Evolutionary conservation across 1,140 invertebrate genomes (phyloP).

Genomic region (Zelostemma sp.): DNA sequence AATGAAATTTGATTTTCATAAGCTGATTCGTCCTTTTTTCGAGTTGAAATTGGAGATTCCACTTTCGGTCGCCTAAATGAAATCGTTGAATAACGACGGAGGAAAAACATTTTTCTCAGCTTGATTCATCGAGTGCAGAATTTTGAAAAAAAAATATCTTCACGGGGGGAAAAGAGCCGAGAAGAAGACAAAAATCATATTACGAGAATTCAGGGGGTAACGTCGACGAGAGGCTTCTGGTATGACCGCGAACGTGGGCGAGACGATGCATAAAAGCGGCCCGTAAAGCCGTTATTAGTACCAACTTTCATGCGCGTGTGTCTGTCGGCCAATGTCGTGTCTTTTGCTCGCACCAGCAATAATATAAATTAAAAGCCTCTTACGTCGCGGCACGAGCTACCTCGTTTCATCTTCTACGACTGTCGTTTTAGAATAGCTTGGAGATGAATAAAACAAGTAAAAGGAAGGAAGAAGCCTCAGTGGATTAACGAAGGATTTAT

Average conservation of each 20-base stretch:
- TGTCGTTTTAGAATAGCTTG: slow-evolving; percentile 22
- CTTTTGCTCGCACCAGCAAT: slow-evolving; percentile 50
- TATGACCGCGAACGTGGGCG: slow-evolving; percentile 46
- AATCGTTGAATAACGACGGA: too few relatives aligned
- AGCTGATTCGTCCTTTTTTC: too few relatives aligned
- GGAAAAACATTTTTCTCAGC: too few relatives aligned
- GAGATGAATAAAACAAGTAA: slow-evolving; percentile 23
- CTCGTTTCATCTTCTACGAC: slow-evolving; percentile 47
- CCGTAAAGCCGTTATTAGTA: slow-evolving; percentile 57
- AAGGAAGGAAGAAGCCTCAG: slow-evolving; percentile 2
- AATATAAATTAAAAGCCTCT: slow-evolving; percentile 60
- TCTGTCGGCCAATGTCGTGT: slow-evolving; percentile 43
- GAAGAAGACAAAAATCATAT: not conserved
- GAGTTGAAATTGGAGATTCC: too few relatives aligned
- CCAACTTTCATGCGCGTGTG: slow-evolving; percentile 44
- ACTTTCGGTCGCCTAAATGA: too few relatives aligned
- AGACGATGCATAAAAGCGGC: slow-evolving; percentile 49
- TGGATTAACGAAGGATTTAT: slow-evolving; percentile 48
- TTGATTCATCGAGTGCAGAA: too few relatives aligned
- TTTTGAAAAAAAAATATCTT: too few relatives aligned
- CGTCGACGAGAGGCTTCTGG: slow-evolving; percentile 21
- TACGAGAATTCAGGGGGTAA: slow-evolving; percentile 21
- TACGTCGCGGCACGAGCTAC: slow-evolving; percentile 43
- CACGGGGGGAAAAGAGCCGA: too few relatives aligned
- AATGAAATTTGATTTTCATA: too few relatives aligned